Conservation (phyloP, 2,888 invertebrate species). For the Caradrina kadenii region DNA sequence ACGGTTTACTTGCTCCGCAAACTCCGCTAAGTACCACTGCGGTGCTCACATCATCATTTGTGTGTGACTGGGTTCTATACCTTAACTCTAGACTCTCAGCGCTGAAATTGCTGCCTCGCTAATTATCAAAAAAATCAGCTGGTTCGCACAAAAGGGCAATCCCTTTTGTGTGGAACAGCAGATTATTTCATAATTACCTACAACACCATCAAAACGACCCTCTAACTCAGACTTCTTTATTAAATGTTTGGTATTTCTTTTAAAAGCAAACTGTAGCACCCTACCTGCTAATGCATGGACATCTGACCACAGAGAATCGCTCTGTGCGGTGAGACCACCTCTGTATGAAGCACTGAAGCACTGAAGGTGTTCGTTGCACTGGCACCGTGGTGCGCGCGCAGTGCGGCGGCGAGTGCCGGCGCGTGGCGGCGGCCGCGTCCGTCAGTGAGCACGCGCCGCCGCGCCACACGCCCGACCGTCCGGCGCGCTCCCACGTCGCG, state of each 20-base stretch:
- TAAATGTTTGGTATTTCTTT: no score
- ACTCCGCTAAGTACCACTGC: not conserved
- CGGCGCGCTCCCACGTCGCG: not conserved
- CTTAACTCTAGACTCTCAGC: no score
- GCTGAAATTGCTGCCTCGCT: no score
- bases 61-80: no score
- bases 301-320: not conserved
- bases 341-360: not conserved
- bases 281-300: not conserved
- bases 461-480: slow-evolving; percentile 18
- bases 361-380: not conserved
- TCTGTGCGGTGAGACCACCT: not conserved
- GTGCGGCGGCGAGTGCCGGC: slow-evolving; percentile 1
- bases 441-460: slow-evolving; percentile 32
- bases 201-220: no score
- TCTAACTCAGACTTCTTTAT: no score
- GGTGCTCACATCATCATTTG: not conserved
- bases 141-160: no score
- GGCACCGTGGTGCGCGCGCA: slow-evolving; percentile 11
- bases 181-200: no score
- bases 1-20: slow-evolving; percentile 15
- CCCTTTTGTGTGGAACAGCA: no score
- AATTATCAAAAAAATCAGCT: no score
- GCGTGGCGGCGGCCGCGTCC: slow-evolving; percentile 8
- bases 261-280: no score